A percentile compares a stretch with the other conserved stretches of the same genome.
Conservation (phyloP, 2,888 invertebrate genomes). For the Epistrophella euchroma region DNA sequence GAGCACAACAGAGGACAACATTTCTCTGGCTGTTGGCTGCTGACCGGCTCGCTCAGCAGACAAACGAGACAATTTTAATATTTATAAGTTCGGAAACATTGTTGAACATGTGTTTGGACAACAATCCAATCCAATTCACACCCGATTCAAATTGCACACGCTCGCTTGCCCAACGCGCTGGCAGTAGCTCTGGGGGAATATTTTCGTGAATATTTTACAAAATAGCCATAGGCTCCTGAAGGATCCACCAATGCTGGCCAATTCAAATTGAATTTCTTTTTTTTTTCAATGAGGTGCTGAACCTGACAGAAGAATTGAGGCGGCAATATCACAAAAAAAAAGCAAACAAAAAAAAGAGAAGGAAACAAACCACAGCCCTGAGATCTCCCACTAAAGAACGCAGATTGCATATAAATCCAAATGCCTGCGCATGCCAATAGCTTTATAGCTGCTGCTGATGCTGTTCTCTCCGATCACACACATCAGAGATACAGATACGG, state of each 20-base stretch:
- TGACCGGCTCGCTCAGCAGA: constrained; percentile 30
- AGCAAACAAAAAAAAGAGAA: constrained; percentile 25
- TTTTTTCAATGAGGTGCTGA: constrained; percentile 48
- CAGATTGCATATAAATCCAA: constrained; percentile 75
- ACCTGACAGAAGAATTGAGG: constrained; percentile 74
- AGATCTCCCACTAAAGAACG: constrained; percentile 73
- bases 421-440: constrained; percentile 74
- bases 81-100: constrained; percentile 75
- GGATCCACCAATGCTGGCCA: constrained; percentile 53
- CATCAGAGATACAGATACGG: constrained; percentile 63
- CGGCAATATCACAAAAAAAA: constrained; percentile 46
- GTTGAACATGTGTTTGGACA: constrained; percentile 77
- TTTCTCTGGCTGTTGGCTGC: background rate
- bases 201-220: constrained; percentile 74
- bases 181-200: constrained; percentile 28
- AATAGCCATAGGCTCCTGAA: constrained; percentile 20
- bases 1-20: constrained; percentile 2
- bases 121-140: constrained; percentile 77
- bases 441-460: constrained; percentile 25
- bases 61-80: constrained; percentile 76
- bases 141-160: constrained; percentile 75
- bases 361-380: constrained; percentile 42
- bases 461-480: constrained; percentile 62
- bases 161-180: background rate
- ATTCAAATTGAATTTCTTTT: constrained; percentile 72